phyloP scores from a whole-genome alignment of 2,797 vertebrate species.

The Psittacula derbiana region DNA sequence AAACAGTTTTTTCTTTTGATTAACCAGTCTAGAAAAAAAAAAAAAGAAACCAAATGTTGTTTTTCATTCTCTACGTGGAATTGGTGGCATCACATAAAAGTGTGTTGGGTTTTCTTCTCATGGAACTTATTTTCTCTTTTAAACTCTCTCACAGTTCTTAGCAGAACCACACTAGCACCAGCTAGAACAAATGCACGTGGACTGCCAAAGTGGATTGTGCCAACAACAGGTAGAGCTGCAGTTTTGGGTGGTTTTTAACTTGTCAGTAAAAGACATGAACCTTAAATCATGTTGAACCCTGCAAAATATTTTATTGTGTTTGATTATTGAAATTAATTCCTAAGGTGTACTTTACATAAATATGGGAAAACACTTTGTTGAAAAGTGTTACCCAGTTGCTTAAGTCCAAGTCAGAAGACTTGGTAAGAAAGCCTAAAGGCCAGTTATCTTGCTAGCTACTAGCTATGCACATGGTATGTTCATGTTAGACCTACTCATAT shows the following conservation, averaged over 20 bases:
- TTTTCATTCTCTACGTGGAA: neutral
- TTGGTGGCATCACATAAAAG: neutral
- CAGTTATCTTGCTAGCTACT: neutral
- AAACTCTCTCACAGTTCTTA: constrained; percentile 53
- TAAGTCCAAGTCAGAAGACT: neutral
- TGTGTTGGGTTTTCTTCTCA: neutral
- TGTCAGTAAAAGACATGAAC: neutral
- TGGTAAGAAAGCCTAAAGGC: neutral
- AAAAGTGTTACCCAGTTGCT: neutral
- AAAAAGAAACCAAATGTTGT: neutral
- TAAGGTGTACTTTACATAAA: neutral
- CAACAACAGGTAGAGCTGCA: constrained; percentile 47
- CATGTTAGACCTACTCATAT: accelerated
- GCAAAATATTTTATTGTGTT: neutral
- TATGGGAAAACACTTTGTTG: neutral
- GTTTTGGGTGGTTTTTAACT: neutral
- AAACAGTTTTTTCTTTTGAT: neutral
- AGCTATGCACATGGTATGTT: accelerated
- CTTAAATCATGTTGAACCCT: neutral
- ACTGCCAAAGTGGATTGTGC: constrained; percentile 32
- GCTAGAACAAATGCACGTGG: constrained; percentile 62
- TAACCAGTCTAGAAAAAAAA: neutral
- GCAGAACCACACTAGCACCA: constrained; percentile 63
- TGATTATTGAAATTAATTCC: neutral
- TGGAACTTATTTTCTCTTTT: neutral